Base-by-base conservation (phyloP, 2,113 vertebrate species). In the Melanerpes aurifrons region DNA sequence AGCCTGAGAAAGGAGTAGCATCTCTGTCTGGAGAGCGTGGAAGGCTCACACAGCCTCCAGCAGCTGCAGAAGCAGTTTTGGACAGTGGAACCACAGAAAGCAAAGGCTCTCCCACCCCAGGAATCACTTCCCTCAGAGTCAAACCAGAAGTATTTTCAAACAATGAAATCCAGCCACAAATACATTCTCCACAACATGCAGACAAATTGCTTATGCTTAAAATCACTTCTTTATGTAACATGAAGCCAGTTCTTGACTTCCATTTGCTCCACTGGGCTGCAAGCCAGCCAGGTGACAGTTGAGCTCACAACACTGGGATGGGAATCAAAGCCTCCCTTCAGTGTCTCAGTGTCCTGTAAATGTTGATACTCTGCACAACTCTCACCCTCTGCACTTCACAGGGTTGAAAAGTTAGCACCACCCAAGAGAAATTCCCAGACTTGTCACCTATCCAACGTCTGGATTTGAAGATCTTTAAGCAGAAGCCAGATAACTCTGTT, bases 41-140 rank as follows among this genome's bases (percentile, higher is more conserved):
- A 81, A 66, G 47, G 76, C 84, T 87, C 91, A 10, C 16, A 2
- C 54, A 75, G 75, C 70, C 82, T 48, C 74, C 6, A 0, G 89
- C 95, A 91, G 95, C 92, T 91, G 94, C 79, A 87, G 71, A 79
- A 86, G 50, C 43, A 17, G 72, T 93, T 31, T 43, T 35, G 89
- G 82, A 58, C 50, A 15, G 59, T 31, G 70, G 31, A 90, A 73
- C 21, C 79, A 43, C 24, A 47, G 58, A 58, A 70, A 79, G 63
- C 47, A 67, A 79, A 88, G 37, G 1, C 20, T 32, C 31, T 19
- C 28, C 31, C 12, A 3, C 26, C 43, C 31, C 12, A 3, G 3
- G 32, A 74, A 64, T 40, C 57, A 53, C 20, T 40, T 29, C 70
- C 76, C 45, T 69, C 3, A 0, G 83, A 87, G 53, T 43, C 75